Evolutionary conservation across 2,888 invertebrate genomes (phyloP), one percentile per base, ranked within the genome.

Genomic region (Petrophora chlorosata): DNA sequence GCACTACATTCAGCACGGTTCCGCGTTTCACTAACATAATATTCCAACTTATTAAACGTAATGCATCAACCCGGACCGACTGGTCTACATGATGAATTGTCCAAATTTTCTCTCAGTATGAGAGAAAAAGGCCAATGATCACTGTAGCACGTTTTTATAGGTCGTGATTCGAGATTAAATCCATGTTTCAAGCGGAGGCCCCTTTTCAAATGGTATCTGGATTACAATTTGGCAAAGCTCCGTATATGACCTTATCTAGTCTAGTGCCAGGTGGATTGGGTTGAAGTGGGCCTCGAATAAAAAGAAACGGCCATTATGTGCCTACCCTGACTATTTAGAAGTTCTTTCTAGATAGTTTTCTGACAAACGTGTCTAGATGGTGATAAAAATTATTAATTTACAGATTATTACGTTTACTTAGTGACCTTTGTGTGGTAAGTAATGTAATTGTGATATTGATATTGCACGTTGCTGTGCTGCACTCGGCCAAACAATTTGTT

Each of bases 191-290:
- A 26, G 29, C 15, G n/a, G 10, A 9, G n/a, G n/a, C 12, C 13
- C 13, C n/a, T 26, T 16, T 26, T 13, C 29, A 13, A 23, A 36
- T 32, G 41, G 13, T 14, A 36, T 36, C 16, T 32, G 26, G 32
- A 35, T 34, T 34, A 38, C 26, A 38, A 38, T 48, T 42, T 43
- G 42, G 42, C 38, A 48, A 17, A 36, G 38, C 16, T 28, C 32
- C 41, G 30, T 17, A 19, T 32, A 17, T 36, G 12, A 35, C 35
- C 30, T 47, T 41, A 40, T 35, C 40, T 10, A 25, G 14, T 4
- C 1, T 12, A 29, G 22, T 16, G 9, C 29, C 38, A 33, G 33
- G 12, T 38, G 42, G 17, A 47, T 35, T 5, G 38, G 38, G 36
- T 33, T 38, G 38, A 36, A 33, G 19, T 16, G 13, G 19, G 32